Evolutionary conservation across 2,113 vertebrate species (phyloP), one percentile per base, ranked within the genome.

Genomic region (Phylloscopus trochiloides): DNA sequence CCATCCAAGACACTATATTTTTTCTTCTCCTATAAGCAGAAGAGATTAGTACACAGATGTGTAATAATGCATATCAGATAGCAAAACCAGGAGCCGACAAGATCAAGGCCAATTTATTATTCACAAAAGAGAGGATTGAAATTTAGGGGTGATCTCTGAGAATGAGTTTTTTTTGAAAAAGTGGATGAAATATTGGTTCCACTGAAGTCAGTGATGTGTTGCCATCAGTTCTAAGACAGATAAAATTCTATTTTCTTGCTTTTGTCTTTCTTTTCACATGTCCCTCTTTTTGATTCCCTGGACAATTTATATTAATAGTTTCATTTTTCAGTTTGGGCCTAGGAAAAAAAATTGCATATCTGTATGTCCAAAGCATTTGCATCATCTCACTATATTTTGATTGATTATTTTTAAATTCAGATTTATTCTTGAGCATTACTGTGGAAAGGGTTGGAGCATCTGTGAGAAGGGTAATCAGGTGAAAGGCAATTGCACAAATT

Each of bases 141-240:
- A 70, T 73, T 68, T 75, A 90, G 28, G 8, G 10, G 9, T 59
- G 26, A 48, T 77, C 3, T 71, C 48, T 81, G 17, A 81, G 32
- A 86, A 57, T 0, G 0, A 73, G 4, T 4, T 1, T 25, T 40
- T 67, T 18, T 76, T 3, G 9, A 40, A 86, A 84, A n/a, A 66
- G 11, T 51, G 31, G 6, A 21, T 70, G 17, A 68, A 67, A 70
- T 58, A n/a, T n/a, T 51, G 17, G 7, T 34, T 66, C 4, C 2
- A 2, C 7, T 47, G 19, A 91, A 81, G 21, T 36, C 1, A 4
- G 6, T 45, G n/a, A 73, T 57, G 68, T 21, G 22, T 50, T 86
- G 40, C 28, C 25, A 52, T 48, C 3, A n/a, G 5, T 86, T 66
- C 71, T 38, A 84, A 83, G 6, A 38, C 18, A 81, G 12, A 54